Evolutionary conservation across 2,797 vertebrate genomes (phyloP), one percentile per base, ranked within the genome.

Genomic region (Gorsachius magnificus): DNA sequence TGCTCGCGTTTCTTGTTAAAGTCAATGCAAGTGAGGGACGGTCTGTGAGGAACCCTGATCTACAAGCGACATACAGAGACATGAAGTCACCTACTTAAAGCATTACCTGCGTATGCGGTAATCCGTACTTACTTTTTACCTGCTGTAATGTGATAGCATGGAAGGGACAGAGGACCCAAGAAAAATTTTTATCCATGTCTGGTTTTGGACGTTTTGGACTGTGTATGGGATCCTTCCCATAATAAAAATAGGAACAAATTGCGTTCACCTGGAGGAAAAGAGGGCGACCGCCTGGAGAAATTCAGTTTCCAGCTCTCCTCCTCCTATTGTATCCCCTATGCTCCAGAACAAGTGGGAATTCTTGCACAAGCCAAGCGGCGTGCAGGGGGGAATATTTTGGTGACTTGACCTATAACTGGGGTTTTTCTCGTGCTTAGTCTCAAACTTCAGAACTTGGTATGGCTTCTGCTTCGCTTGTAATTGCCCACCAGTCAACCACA

Each of bases 241-340:
- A 20, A 31, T n/a, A 51, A 48, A 83, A 56, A 29, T 10, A 29
- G 3, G 4, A 65, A 38, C 24, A 70, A 38, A 22, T 25, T 36
- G 15, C 35, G 46, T 29, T 69, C 51, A 38, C 9, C 24, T 31
- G 70, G 22, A 50, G n/a, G 31, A 31, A 57, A 63, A 66, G 48
- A 29, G 12, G 21, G 25, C 75, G 80, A n/a, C 3, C 13, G 17
- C 50, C 17, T 11, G 5, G 26, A n/a, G 25, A 50, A 58, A 43
- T 8, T 25, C 21, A 12, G 13, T 28, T 60, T 33, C 28, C 35
- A 33, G 51, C 25, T 16, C 28, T 51, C 48, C 50, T 77, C 26
- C 46, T 29, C 17, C 33, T 41, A 17, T n/a, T 28, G 14, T 35
- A 21, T 28, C 28, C 68, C 1, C 0, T 16, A 61, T 2, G 1